phyloP scores from a whole-genome alignment of 1,140 invertebrate genomes.

The Bombyx mandarina region DNA sequence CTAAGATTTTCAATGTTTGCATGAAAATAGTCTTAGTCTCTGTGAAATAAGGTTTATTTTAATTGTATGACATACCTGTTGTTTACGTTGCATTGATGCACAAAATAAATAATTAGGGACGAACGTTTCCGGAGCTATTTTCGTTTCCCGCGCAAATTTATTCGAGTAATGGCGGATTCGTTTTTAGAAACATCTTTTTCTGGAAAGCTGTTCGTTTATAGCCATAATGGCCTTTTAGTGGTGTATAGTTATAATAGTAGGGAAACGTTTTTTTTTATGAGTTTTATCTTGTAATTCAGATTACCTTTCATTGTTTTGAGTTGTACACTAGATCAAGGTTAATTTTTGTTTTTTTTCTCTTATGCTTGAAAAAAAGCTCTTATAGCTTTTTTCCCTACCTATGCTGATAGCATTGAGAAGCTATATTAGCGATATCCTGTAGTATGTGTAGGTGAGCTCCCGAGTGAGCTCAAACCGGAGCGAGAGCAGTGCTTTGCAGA shows the following conservation, averaged over 20 bases:
- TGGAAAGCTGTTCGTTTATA: neutral
- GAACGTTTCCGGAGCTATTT: constrained; percentile 43
- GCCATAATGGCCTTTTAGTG: neutral
- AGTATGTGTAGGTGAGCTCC: no score
- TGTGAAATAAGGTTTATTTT: constrained; percentile 7
- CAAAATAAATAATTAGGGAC: constrained; percentile 40
- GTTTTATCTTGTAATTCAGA: no score
- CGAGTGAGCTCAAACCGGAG: no score
- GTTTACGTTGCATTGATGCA: neutral
- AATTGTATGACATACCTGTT: constrained; percentile 5
- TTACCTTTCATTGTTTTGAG: no score
- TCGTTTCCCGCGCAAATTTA: constrained; percentile 53
- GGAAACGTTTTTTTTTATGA: neutral
- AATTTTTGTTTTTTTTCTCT: no score
- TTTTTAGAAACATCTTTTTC: constrained; percentile 10
- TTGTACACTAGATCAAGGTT: no score
- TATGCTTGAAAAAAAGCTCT: no score
- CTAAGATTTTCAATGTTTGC: constrained; percentile 10
- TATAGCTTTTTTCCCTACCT: no score
- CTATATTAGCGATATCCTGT: no score
- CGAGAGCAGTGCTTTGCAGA: no score
- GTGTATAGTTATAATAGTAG: neutral
- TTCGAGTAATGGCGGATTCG: constrained; percentile 20
- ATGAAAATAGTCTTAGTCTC: constrained; percentile 7
- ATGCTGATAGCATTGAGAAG: no score